Percentiles rank a stretch among this genome's conserved stretches.
phyloP scores from a whole-genome alignment of 2,888 invertebrate species.

The Eupelmus urozonus region DNA sequence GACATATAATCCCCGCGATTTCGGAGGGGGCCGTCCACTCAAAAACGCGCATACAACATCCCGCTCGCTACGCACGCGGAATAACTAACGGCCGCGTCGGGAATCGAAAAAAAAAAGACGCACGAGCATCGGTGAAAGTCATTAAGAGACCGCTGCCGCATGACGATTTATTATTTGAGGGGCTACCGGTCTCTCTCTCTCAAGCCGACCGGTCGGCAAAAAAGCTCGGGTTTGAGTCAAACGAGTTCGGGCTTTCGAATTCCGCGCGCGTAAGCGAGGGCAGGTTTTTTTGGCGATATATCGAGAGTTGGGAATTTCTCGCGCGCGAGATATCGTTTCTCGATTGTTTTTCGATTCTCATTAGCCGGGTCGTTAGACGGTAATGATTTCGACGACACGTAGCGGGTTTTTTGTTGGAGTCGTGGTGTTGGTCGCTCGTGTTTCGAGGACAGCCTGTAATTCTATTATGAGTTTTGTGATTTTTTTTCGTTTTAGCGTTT shows the following conservation, averaged over 20 bases:
- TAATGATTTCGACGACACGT: constrained; percentile 34
- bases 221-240: too few relatives aligned
- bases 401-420: not conserved
- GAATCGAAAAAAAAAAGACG: not conserved
- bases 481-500: not conserved
- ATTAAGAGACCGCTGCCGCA: constrained; percentile 11
- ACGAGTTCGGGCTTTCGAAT: constrained; percentile 5
- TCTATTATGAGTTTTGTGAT: not conserved
- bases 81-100: constrained; percentile 32
- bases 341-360: constrained; percentile 2
- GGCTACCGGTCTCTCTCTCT: too few relatives aligned
- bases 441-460: constrained; percentile 12
- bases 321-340: too few relatives aligned
- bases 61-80: constrained; percentile 31
- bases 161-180: constrained; percentile 46
- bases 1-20: constrained; percentile 17
- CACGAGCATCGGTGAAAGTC: not conserved
- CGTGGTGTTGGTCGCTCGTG: constrained; percentile 9
- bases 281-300: too few relatives aligned
- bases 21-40: constrained; percentile 1
- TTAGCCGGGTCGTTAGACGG: constrained; percentile 23
- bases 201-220: too few relatives aligned
- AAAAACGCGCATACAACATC: not conserved
- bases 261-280: too few relatives aligned
- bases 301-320: too few relatives aligned